Evolutionary conservation across 2,113 vertebrate genomes (phyloP).

Genomic region (Callionymus lyra): DNA sequence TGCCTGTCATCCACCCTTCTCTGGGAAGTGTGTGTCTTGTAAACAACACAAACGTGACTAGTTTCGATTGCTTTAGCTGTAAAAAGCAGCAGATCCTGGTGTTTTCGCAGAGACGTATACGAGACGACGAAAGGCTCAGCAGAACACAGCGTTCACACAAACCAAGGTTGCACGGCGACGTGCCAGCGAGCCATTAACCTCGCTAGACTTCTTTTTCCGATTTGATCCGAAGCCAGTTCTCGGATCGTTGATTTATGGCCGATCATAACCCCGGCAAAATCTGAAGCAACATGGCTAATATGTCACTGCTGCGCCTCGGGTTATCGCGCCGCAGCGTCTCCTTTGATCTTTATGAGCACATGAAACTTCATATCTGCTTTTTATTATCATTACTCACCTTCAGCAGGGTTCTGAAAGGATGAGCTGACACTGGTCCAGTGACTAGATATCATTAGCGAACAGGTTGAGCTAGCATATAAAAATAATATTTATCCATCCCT

Average conservation of each 20-base stretch:
- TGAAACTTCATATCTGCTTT: no score
- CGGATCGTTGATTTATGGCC: slow-evolving; percentile 28
- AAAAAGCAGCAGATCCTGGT: no score
- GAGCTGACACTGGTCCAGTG: no score
- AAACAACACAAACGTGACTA: slow-evolving; percentile 9
- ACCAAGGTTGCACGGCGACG: slow-evolving; percentile 19
- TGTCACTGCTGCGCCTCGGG: slow-evolving; percentile 14
- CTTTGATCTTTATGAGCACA: slow-evolving; percentile 2
- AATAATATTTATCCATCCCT: no score
- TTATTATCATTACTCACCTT: no score
- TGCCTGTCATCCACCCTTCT: slow-evolving; percentile 27
- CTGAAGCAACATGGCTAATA: slow-evolving; percentile 6
- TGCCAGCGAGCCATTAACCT: slow-evolving; percentile 23
- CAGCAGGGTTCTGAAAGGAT: no score
- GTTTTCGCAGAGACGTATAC: neutral
- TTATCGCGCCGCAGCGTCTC: slow-evolving; percentile 2
- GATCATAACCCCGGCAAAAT: slow-evolving; percentile 15
- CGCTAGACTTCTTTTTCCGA: slow-evolving; percentile 26
- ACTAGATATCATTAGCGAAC: no score
- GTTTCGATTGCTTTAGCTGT: slow-evolving; percentile 2
- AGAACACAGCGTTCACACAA: slow-evolving; percentile 19
- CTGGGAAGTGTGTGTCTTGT: slow-evolving; percentile 16
- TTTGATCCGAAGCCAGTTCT: slow-evolving; percentile 39
- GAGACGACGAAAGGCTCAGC: slow-evolving; percentile 2
- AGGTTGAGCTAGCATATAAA: no score